Evolutionary conservation across 1,140 invertebrate species (phyloP), one percentile per base, ranked within the genome.

Genomic region (Episyrphus balteatus): DNA sequence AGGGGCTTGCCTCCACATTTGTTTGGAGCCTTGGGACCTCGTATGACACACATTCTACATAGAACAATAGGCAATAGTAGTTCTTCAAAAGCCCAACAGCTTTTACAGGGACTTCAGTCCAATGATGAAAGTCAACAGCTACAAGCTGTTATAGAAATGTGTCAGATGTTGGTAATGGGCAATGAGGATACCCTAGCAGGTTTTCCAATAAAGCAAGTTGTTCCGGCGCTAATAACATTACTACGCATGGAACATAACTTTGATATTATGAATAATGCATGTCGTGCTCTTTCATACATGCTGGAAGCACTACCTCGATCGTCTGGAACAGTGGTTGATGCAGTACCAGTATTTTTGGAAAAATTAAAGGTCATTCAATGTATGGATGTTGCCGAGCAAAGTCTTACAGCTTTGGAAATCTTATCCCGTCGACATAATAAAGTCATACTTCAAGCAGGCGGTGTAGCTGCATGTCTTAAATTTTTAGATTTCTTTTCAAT

Each of bases 221-320:
- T 98, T 12, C 93, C 95, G 11, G 92, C 92, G 3, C 78, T 99
- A 3, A 90, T 92, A 37, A 84, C 79, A 57, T 69, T 95, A 30
- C 76, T 94, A 2, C 82, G 85, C 21, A 91, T 92, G 76, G 91
- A 94, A 61, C 92, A 98, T 66, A 99, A 99, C 74, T 99, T 98
- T 75, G 96, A 98, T 70, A 96, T 99, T 77, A 99, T 99, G 95
- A 96, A 98, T 63, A 92, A 98, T 69, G 94, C 95, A 0, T 98
- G 94, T 70, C 84, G 96, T 40, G 95, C 95, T 8, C 75, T 99
- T 11, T 98, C 95, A 1, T 98, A 99, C 67, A 98, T 99, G 94
- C 90, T 99, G 83, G 96, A 99, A 71, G 93, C 95, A 3, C 62
- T 99, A 44, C 96, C 96, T 0, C 80, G 96, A 33, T 96, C 94